Evolutionary conservation across 2,797 vertebrate genomes (phyloP).

Genomic region (Semaprochilodus insignis): DNA sequence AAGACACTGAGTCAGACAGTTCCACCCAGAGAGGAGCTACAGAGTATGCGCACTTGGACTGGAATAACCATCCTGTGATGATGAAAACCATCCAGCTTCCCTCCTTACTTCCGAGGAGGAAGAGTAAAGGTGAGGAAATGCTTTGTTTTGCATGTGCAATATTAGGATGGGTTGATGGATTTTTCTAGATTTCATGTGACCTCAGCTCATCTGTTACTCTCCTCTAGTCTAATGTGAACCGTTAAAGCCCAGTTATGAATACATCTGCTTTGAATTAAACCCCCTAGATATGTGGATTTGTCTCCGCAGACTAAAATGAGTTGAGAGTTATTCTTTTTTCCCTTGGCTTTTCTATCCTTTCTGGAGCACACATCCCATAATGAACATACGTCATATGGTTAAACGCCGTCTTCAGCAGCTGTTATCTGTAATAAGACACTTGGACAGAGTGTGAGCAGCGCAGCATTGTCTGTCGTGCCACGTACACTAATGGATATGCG

Average conservation of each 20-base stretch:
- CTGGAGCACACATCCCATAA: too few relatives aligned
- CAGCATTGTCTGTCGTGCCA: too few relatives aligned
- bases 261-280: too few relatives aligned
- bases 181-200: neutral
- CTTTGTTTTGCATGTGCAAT: neutral
- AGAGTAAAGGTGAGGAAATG: conserved; percentile 24
- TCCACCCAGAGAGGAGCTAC: neutral
- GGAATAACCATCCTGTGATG: neutral
- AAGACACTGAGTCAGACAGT: neutral
- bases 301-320: too few relatives aligned
- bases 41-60: neutral
- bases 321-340: too few relatives aligned
- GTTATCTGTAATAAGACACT: too few relatives aligned
- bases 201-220: neutral
- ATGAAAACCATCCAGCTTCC: neutral
- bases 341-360: too few relatives aligned
- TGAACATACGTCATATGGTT: too few relatives aligned
- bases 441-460: too few relatives aligned
- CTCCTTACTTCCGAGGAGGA: neutral
- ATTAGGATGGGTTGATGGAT: neutral
- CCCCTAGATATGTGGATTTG: too few relatives aligned
- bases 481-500: neutral
- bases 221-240: neutral
- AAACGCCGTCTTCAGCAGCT: too few relatives aligned
- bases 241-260: too few relatives aligned